Percentiles rank a stretch among this genome's conserved stretches.
phyloP scores from a whole-genome alignment of 2,797 vertebrate species.

The Chloroceryle amazona region DNA sequence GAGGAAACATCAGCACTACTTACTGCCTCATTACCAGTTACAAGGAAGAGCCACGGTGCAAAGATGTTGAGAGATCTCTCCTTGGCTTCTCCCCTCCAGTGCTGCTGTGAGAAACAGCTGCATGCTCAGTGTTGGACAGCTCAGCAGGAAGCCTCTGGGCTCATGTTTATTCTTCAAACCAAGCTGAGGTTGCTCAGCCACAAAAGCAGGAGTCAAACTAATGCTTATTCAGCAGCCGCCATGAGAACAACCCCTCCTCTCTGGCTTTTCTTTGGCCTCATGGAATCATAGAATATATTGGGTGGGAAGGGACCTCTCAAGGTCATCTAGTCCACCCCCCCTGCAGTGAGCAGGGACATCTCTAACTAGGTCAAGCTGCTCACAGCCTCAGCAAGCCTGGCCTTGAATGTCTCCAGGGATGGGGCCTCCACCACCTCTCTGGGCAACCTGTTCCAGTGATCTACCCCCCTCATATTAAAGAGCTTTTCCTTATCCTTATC shows the following conservation, averaged over 20 bases:
- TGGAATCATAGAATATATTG: too few relatives aligned
- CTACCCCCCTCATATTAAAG: too few relatives aligned
- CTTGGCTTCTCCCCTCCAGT: background rate
- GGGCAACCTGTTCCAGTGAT: too few relatives aligned
- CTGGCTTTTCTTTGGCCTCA: background rate
- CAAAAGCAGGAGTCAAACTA: background rate
- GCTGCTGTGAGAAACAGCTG: background rate
- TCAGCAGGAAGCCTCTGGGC: background rate
- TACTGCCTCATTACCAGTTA: background rate
- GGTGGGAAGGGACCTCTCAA: too few relatives aligned
- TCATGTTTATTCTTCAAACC: background rate
- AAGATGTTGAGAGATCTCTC: background rate
- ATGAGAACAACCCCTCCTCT: background rate
- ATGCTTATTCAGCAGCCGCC: background rate
- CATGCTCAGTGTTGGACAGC: background rate
- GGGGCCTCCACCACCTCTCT: too few relatives aligned
- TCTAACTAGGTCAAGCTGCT: too few relatives aligned
- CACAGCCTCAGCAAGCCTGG: too few relatives aligned
- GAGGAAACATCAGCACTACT: background rate
- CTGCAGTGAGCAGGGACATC: too few relatives aligned
- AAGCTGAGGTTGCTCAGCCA: background rate
- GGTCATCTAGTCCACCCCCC: too few relatives aligned
- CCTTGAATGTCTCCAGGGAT: too few relatives aligned
- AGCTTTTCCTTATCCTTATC: too few relatives aligned
- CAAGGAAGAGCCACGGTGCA: fast-evolving